These are phyloP conservation scores for Hyalella azteca DNA, from an alignment of 2,888 invertebrate genomes.

Conservation along the genomic window DNA sequence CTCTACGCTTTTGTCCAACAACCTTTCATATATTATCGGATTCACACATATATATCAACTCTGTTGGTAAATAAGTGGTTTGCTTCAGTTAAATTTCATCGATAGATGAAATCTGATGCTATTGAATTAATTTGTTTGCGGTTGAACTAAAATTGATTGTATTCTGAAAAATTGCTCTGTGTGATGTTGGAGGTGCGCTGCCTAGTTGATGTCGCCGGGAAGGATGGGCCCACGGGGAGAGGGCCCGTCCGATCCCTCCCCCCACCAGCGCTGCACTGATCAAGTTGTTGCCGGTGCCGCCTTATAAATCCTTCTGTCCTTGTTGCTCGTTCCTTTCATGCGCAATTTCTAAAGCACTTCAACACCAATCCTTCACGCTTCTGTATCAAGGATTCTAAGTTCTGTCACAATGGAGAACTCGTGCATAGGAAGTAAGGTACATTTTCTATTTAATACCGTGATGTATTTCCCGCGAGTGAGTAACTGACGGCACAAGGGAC, in stretches of 20 bases:
- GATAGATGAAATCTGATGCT: too few species aligned
- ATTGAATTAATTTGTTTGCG: too few species aligned
- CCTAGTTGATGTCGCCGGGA: neutral
- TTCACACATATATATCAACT: too few species aligned
- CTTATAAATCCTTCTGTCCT: neutral
- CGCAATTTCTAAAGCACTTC: too few species aligned
- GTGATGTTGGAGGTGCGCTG: neutral
- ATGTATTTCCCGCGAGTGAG: neutral
- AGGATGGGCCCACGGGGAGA: slow-evolving; percentile 27
- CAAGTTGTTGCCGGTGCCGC: neutral
- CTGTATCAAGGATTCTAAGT: neutral
- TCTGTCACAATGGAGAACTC: neutral
- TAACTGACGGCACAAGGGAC: too few species aligned
- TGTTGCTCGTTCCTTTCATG: too few species aligned
- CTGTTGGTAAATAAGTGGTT: too few species aligned
- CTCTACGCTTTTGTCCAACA: too few species aligned
- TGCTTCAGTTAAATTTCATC: too few species aligned
- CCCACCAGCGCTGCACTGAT: slow-evolving; percentile 15
- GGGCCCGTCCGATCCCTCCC: neutral
- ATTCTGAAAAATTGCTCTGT: neutral
- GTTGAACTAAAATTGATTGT: too few species aligned
- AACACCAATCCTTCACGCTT: too few species aligned
- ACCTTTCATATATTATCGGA: too few species aligned
- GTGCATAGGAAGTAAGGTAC: neutral
- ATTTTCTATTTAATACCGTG: neutral